A percentile compares a stretch with the other conserved stretches of the same genome.
These are phyloP conservation scores for Capreolus pygargus DNA, from an alignment of 2,113 vertebrate species.

Conservation along the genomic window DNA sequence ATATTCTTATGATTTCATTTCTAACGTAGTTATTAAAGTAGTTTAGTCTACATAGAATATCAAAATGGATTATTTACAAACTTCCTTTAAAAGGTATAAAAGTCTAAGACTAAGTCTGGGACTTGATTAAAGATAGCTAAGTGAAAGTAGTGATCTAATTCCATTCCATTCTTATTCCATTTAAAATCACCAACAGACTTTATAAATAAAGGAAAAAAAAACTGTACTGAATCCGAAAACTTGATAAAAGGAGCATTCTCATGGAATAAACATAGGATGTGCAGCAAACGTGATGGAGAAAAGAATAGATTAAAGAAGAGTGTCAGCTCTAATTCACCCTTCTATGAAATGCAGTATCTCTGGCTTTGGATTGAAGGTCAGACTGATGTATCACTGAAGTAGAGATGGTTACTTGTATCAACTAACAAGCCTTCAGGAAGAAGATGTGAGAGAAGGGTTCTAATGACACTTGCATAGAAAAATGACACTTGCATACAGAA, in stretches of 20 bases:
- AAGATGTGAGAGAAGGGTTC: neutral
- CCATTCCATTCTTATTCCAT: neutral
- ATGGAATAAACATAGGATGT: neutral
- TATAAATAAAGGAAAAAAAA: neutral
- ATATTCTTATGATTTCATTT: conserved; percentile 6
- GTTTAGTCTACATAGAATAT: neutral
- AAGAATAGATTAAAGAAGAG: neutral
- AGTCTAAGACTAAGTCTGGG: neutral
- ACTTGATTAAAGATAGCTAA: neutral
- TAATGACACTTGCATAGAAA: neutral
- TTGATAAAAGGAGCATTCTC: neutral
- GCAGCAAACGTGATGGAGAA: neutral
- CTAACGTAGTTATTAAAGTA: conserved; percentile 21
- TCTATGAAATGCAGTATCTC: neutral
- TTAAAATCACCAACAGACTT: neutral
- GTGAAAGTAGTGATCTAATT: neutral
- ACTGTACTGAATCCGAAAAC: neutral
- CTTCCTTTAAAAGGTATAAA: neutral
- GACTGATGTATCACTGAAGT: neutral
- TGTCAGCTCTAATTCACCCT: neutral
- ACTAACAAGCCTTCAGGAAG: neutral
- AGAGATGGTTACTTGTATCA: neutral
- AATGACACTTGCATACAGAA: neutral
- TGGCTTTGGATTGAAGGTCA: neutral
- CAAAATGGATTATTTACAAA: neutral